Evolutionary conservation across 1,140 invertebrate species (phyloP).

Genomic region (Caenorhabditis inopinata): DNA sequence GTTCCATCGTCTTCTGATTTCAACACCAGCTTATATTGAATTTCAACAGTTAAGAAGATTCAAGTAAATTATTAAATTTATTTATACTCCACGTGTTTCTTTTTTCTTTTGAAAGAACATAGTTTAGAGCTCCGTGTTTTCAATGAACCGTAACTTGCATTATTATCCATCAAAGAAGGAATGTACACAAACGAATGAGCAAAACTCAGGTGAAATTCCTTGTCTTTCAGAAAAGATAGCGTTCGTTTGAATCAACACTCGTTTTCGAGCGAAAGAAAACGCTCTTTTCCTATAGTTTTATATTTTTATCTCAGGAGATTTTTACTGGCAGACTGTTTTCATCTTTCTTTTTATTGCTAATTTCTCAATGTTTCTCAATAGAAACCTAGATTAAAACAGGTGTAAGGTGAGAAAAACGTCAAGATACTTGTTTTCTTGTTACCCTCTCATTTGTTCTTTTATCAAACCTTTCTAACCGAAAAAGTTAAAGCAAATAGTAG

Average conservation of each 20-base stretch:
- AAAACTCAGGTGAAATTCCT: background rate
- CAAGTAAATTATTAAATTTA: no score
- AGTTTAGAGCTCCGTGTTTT: background rate
- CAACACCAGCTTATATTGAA: no score
- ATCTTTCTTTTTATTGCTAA: background rate
- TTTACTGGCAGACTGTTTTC: no score
- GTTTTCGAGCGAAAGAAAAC: background rate
- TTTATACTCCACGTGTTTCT: no score
- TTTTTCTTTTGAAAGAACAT: background rate
- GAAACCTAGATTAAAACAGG: background rate
- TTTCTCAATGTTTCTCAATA: background rate
- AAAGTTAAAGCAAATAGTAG: slow-evolving; percentile 10
- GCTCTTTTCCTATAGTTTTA: background rate
- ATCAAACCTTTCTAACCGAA: background rate
- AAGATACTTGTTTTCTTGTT: background rate
- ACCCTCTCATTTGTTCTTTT: background rate
- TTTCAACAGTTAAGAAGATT: no score
- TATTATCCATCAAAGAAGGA: background rate
- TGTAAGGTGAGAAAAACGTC: background rate
- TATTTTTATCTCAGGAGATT: no score
- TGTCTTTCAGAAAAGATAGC: background rate
- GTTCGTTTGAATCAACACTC: background rate
- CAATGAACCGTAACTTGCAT: background rate
- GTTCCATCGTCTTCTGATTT: background rate
- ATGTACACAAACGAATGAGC: background rate